Conservation (phyloP, 2,113 vertebrate genomes). For the Gnathonemus longibarbis region DNA sequence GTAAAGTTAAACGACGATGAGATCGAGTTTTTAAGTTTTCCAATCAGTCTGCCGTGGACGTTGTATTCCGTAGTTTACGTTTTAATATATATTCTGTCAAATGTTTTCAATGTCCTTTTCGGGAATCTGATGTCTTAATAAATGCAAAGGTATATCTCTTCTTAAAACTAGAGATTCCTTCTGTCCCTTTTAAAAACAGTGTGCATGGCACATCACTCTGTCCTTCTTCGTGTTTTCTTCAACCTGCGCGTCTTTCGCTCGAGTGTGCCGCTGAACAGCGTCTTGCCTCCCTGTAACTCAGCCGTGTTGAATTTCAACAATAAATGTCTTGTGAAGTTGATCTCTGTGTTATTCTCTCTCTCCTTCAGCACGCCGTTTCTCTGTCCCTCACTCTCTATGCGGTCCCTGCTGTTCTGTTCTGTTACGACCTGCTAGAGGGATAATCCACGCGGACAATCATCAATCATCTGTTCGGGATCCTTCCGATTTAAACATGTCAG, state of each 20-base stretch:
- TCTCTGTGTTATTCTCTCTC: conserved; percentile 22
- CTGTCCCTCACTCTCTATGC: neutral
- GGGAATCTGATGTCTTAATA: neutral
- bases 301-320: neutral
- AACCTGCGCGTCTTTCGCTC: conserved; percentile 8
- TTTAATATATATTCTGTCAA: neutral
- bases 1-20: conserved; percentile 17
- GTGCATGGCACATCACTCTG: neutral
- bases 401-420: neutral
- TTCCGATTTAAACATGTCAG: conserved; percentile 38
- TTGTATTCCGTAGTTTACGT: conserved; percentile 9
- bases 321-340: conserved; percentile 3
- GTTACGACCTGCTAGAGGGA: conserved; percentile 36
- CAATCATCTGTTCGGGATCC: conserved; percentile 50
- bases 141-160: neutral
- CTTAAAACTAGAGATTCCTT: neutral
- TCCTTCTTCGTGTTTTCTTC: conserved; percentile 17
- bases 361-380: neutral
- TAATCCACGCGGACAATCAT: conserved; percentile 56
- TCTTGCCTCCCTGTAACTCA: conserved; percentile 22
- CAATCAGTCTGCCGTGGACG: neutral
- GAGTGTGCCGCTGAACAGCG: conserved; percentile 16
- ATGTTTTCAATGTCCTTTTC: neutral
- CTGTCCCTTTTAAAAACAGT: neutral
- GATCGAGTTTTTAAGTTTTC: conserved; percentile 14